Evolutionary conservation across 2,888 invertebrate genomes (phyloP), one percentile per base, ranked within the genome.

Genomic region (Epistrophella euchroma): DNA sequence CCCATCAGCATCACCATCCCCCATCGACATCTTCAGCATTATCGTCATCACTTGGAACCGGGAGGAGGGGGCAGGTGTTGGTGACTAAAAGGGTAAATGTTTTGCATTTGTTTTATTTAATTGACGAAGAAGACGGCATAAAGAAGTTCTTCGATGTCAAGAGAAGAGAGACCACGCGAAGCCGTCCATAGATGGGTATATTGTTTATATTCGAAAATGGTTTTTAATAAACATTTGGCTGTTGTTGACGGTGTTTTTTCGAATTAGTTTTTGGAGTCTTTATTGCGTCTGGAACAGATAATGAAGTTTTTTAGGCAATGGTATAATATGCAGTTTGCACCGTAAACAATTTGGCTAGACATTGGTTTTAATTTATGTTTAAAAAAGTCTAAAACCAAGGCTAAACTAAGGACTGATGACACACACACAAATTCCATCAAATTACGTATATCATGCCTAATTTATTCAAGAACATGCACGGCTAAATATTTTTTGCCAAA

Each of bases 71-170:
- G 10, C 28, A 11, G 45, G 22, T 32, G 37, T 6, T 22, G 28
- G 47, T 47, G 52, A 50, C 32, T 50, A 68, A 83, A 74, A 68
- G 78, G 73, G 66, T 47, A 47, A 83, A 74, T 62, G 81, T 77
- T 81, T 81, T 74, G 81, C 81, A 86, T 77, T 86, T 86, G 81
- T 86, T 81, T 81, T 81, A 86, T 86, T 81, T 77, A 77, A 86
- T 86, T 86, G 77, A 86, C 73, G 81, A 77, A 81, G 81, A 76
- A 74, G 62, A n/a, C n/a, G n/a, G 77, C 76, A 81, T 58, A 45
- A 64, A 64, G 45, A 64, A 73, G 76, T 77, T 72, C 70, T 81
- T 73, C 40, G 62, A 77, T 81, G 76, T 86, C 79, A 81, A 86
- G 62, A 73, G 35, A 37, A 60, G 58, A 22, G 56, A 64, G 81